phyloP scores from a whole-genome alignment of 2,888 invertebrate species.

The Ctenicera cuprea region DNA sequence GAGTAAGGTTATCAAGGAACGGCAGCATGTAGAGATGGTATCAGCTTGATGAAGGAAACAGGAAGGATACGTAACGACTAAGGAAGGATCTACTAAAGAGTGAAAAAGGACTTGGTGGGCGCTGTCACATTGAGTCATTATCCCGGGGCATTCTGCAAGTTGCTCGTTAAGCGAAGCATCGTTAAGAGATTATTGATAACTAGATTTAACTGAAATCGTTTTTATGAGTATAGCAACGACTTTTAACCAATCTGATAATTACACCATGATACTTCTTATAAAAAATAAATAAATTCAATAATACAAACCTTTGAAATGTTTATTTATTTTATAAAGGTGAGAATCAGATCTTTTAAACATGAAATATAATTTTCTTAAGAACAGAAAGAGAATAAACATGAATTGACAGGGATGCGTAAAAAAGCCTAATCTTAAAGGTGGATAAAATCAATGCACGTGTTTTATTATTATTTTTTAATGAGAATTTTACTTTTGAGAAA shows the following conservation, averaged over 20 bases:
- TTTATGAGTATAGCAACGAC: slow-evolving; percentile 6
- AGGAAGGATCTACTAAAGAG: slow-evolving; percentile 52
- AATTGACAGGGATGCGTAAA: too few relatives aligned
- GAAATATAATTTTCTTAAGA: too few relatives aligned
- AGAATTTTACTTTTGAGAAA: too few relatives aligned
- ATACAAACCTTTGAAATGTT: too few relatives aligned
- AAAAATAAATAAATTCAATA: background rate
- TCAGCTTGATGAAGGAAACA: slow-evolving; percentile 53
- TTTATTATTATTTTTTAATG: too few relatives aligned
- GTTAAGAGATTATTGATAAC: slow-evolving; percentile 52
- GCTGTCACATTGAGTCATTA: slow-evolving; percentile 54
- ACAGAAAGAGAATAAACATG: too few relatives aligned
- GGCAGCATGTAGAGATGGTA: slow-evolving; percentile 51
- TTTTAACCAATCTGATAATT: background rate
- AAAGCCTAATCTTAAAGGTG: too few relatives aligned
- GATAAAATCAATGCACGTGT: too few relatives aligned
- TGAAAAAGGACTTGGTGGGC: slow-evolving; percentile 51
- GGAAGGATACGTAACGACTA: slow-evolving; percentile 53
- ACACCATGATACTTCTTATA: background rate
- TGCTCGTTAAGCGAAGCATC: slow-evolving; percentile 51
- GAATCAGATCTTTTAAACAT: too few relatives aligned
- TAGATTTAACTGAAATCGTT: slow-evolving; percentile 40
- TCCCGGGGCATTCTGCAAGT: slow-evolving; percentile 50
- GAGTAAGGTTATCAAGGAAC: slow-evolving; percentile 42
- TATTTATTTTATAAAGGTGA: too few relatives aligned